Evolutionary conservation across 1,140 invertebrate species (phyloP), one percentile per base, ranked within the genome.

Genomic region (Polypedilum pembai): DNA sequence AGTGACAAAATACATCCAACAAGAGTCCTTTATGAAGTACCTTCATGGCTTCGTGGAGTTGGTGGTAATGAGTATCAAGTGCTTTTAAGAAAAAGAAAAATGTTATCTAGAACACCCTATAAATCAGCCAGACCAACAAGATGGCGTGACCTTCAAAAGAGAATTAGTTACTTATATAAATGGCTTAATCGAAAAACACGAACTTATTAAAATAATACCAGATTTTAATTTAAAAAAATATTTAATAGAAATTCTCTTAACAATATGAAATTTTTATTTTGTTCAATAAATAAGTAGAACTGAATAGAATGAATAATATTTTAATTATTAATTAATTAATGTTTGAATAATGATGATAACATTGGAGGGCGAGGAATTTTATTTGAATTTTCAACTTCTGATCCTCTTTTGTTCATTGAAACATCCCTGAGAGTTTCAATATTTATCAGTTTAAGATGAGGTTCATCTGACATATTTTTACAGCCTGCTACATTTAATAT

Each of bases 11-110:
- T 98, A 33, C 90, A 94, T 83, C 94, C 94, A 1, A 89, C 90
- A 0, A 89, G 86, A 79, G 87, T 94, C n/a, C 78, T 95, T 1
- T 94, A 96, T 77, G 88, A 90, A 76, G 86, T 96, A 10, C 95
- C 95, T 0, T 80, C 83, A 0, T 98, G 95, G 94, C 84, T 98
- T 15, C 87, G 90, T 79, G 95, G 94, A 63, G 88, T 95, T 24
- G 85, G 84, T n/a, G 94, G 94, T 1, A 92, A 93, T 81, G 95
- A 98, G 85, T 94, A 87, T 80, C 81, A 87, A 82, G 84, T 92
- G 40, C 81, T 94, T n/a, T 76, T 95, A 4, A 84, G 92, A 65
- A 95, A 94, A 80, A 86, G 84, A 72, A 90, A 90, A 79, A 85
- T 91, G 78, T 83, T 89, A 75, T 79, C 81, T 1, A 80, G 85